These are phyloP conservation scores for Rhabdomys dilectus DNA, from an alignment of 2,113 vertebrate genomes.

Conservation along the genomic window DNA sequence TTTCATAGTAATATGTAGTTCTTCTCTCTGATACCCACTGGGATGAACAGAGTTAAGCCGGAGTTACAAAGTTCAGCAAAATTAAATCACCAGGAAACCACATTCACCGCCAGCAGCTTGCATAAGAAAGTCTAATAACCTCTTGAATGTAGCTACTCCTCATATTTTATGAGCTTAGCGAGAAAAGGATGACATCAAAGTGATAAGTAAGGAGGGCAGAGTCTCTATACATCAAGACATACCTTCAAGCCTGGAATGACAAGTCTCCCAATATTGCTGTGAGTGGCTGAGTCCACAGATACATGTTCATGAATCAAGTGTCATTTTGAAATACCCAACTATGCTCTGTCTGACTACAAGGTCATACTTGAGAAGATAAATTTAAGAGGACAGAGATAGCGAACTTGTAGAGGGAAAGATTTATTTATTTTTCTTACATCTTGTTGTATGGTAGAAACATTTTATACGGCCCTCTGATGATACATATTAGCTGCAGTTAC, in stretches of 20 bases:
- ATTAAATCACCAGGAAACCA: conserved; percentile 64
- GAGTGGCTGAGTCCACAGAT: not conserved
- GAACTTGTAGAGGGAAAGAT: not conserved
- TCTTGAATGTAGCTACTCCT: conserved; percentile 37
- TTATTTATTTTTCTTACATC: conserved; percentile 15
- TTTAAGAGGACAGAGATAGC: not conserved
- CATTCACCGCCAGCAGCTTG: conserved; percentile 25
- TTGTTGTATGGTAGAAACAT: not conserved
- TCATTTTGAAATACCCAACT: not conserved
- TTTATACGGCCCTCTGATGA: not conserved
- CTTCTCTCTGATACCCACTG: conserved; percentile 27
- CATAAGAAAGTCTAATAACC: conserved; percentile 50
- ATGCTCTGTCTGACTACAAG: not conserved
- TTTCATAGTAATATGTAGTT: not conserved
- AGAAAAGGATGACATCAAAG: conserved; percentile 50
- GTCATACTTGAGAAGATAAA: not conserved
- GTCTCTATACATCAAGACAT: conserved; percentile 15
- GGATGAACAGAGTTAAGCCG: conserved; percentile 58
- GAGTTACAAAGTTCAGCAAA: conserved; percentile 59
- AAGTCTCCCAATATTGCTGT: conserved; percentile 6
- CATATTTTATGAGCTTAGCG: conserved; percentile 12
- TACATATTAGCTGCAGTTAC: not conserved
- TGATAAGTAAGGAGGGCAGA: not conserved
- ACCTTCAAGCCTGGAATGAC: not conserved
- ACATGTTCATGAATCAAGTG: not conserved